phyloP scores from a whole-genome alignment of 2,888 invertebrate species.

The Chorisops tibialis region DNA sequence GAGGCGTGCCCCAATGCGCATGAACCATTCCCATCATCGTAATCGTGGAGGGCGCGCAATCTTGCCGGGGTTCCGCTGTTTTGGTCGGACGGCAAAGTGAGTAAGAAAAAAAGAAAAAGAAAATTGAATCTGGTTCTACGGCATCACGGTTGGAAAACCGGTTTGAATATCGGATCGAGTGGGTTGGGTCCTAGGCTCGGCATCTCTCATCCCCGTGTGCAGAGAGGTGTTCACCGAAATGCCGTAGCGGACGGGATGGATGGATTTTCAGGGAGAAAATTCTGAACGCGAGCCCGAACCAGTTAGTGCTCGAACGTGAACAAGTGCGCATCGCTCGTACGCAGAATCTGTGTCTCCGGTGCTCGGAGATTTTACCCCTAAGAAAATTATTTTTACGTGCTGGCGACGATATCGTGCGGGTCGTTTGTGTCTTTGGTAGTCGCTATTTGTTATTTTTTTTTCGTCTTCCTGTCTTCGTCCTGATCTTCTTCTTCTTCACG shows the following conservation, averaged over 20 bases:
- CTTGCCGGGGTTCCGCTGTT: neutral
- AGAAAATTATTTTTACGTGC: constrained; percentile 6
- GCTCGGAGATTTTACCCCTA: constrained; percentile 13
- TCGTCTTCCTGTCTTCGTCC: too few relatives aligned
- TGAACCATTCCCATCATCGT: neutral
- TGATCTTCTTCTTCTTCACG: constrained; percentile 2
- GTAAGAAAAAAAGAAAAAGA: too few relatives aligned
- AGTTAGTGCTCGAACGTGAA: constrained; percentile 52
- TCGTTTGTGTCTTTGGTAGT: constrained; percentile 10
- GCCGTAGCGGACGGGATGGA: constrained; percentile 5
- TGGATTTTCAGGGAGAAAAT: constrained; percentile 14
- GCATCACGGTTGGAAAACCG: constrained; percentile 7
- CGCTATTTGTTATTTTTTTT: too few relatives aligned
- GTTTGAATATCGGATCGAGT: neutral
- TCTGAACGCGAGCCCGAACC: constrained; percentile 38
- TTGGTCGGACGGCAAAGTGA: too few relatives aligned
- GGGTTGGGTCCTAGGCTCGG: neutral
- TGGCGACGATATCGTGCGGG: constrained; percentile 9
- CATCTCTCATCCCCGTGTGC: constrained; percentile 1
- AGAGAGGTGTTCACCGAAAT: constrained; percentile 2
- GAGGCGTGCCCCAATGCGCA: constrained; percentile 13
- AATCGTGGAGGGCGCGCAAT: neutral
- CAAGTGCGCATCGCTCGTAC: constrained; percentile 47
- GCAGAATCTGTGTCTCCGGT: constrained; percentile 34
- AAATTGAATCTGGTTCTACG: neutral